Evolutionary conservation across 2,888 invertebrate genomes (phyloP).

Genomic region (Pyrgus malvae): DNA sequence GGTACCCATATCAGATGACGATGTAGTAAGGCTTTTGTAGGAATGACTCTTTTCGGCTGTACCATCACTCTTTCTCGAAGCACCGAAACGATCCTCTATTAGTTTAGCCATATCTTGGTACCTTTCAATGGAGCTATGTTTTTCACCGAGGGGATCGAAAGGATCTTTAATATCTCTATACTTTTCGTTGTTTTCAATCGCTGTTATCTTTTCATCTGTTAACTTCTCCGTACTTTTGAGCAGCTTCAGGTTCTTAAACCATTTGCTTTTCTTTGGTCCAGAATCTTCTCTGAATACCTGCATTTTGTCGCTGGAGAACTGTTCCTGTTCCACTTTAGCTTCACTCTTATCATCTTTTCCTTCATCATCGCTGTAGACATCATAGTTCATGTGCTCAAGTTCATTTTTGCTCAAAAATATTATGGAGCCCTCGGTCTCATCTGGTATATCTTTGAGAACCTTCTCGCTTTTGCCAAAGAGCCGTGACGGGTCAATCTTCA

Average conservation of each 20-base stretch:
- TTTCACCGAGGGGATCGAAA: slow-evolving; percentile 83
- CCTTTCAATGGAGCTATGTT: slow-evolving; percentile 86
- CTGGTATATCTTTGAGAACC: slow-evolving; percentile 76
- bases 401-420: slow-evolving; percentile 85
- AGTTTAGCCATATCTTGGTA: slow-evolving; percentile 88
- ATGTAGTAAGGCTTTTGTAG: slow-evolving; percentile 76
- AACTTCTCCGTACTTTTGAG: slow-evolving; percentile 72
- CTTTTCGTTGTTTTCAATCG: slow-evolving; percentile 64
- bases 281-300: slow-evolving; percentile 76
- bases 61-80: slow-evolving; percentile 65
- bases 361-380: slow-evolving; percentile 77
- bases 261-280: slow-evolving; percentile 82
- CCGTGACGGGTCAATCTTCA: slow-evolving; percentile 74
- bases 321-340: slow-evolving; percentile 62
- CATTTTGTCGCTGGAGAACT: slow-evolving; percentile 74
- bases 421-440: slow-evolving; percentile 85
- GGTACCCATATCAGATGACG: slow-evolving; percentile 79
- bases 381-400: slow-evolving; percentile 83
- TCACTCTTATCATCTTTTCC: slow-evolving; percentile 72
- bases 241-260: slow-evolving; percentile 84
- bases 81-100: slow-evolving; percentile 85
- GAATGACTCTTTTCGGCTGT: slow-evolving; percentile 77
- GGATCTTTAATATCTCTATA: slow-evolving; percentile 76
- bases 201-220: slow-evolving; percentile 70
- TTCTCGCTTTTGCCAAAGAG: slow-evolving; percentile 78